Conservation (phyloP, 2,888 invertebrate genomes). For the Diaphora mendica region DNA sequence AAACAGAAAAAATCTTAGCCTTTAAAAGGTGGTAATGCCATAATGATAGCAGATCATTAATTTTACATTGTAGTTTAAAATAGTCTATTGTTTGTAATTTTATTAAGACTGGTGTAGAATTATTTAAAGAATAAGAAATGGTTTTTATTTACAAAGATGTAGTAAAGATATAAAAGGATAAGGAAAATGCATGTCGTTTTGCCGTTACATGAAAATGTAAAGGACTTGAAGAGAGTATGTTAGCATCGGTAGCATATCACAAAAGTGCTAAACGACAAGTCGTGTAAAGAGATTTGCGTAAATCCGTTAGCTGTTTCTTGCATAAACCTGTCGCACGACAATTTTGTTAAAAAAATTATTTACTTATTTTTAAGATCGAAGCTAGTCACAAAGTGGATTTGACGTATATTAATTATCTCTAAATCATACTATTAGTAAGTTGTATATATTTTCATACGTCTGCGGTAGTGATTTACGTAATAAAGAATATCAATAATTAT, state of each 20-base stretch:
- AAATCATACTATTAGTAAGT: not conserved
- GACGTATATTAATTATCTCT: not conserved
- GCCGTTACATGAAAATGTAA: not conserved
- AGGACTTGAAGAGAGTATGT: not conserved
- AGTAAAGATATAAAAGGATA: constrained; percentile 20
- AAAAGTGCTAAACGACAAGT: constrained; percentile 55
- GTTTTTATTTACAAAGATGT: constrained; percentile 12
- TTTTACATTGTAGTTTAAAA: constrained; percentile 27
- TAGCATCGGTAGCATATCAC: constrained; percentile 36
- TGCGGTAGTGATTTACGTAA: not conserved
- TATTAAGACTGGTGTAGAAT: not conserved
- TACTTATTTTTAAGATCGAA: not conserved
- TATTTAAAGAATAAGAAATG: not conserved
- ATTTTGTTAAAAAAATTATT: constrained; percentile 28
- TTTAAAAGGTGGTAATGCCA: not conserved
- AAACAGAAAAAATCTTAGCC: not conserved
- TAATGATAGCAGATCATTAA: not conserved
- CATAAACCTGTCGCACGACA: constrained; percentile 35
- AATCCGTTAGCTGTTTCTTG: constrained; percentile 41
- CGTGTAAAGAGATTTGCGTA: constrained; percentile 43
- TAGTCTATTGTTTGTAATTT: constrained; percentile 36
- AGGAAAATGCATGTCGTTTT: constrained; percentile 3
- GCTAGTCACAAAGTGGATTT: not conserved
- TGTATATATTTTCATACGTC: not conserved
- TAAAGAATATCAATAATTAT: not conserved